phyloP scores from a whole-genome alignment of 2,113 vertebrate species.

The Pygoscelis antarcticus region DNA sequence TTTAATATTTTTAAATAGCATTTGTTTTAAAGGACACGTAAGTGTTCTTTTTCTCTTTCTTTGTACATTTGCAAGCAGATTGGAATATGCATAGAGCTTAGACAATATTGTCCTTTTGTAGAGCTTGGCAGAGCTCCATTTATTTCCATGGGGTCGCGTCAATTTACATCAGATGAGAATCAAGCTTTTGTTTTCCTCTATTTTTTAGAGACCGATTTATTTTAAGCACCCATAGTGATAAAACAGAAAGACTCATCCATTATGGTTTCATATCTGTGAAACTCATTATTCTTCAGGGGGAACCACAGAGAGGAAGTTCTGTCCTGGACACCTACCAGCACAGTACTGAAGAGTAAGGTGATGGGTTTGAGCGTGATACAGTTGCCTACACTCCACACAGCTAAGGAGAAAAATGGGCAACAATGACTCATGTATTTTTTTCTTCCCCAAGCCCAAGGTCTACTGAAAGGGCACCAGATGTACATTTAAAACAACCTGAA shows the following conservation, averaged over 20 bases:
- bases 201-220: constrained; percentile 17
- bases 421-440: neutral
- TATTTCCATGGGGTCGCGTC: neutral
- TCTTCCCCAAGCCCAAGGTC: neutral
- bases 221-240: constrained; percentile 20
- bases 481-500: neutral
- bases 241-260: neutral
- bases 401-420: neutral
- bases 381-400: rapidly evolving
- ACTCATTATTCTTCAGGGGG: neutral
- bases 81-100: neutral
- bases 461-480: neutral
- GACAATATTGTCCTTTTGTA: constrained; percentile 5
- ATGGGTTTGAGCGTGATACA: neutral
- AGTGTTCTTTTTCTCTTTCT: neutral
- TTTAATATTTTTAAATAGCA: constrained; percentile 13
- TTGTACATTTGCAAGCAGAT: neutral
- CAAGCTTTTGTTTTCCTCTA: constrained; percentile 18
- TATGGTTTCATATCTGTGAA: neutral
- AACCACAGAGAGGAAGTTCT: neutral
- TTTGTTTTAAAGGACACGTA: neutral
- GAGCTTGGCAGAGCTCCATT: constrained; percentile 20
- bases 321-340: neutral
- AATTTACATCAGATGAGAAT: constrained; percentile 30
- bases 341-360: neutral